Percentiles rank a stretch among this genome's conserved stretches.
These are phyloP conservation scores for Fragum sueziense DNA, from an alignment of 2,888 invertebrate species.

Conservation along the genomic window DNA sequence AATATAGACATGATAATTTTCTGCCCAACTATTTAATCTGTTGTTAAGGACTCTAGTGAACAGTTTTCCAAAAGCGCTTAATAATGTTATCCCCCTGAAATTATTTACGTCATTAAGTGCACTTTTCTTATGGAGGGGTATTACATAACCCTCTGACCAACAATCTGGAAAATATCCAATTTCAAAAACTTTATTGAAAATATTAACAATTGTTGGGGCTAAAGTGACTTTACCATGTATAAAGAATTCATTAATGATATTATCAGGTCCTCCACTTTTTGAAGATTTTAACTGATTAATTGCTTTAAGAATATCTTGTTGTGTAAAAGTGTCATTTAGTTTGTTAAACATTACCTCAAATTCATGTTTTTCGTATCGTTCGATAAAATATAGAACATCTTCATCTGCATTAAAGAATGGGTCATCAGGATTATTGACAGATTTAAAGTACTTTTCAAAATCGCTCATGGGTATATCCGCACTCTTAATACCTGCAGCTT, in stretches of 20 bases:
- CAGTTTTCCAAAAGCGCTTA: slow-evolving; percentile 16
- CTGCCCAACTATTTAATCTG: slow-evolving; percentile 31
- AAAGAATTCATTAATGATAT: neutral
- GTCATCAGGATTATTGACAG: slow-evolving; percentile 1
- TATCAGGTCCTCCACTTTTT: slow-evolving; percentile 1
- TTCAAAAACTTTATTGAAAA: slow-evolving; percentile 3
- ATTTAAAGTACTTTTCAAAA: slow-evolving; percentile 9
- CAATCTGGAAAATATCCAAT: neutral
- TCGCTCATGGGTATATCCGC: neutral
- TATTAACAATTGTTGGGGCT: neutral
- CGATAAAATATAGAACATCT: too few relatives aligned
- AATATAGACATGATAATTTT: slow-evolving; percentile 20
- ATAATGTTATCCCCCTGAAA: slow-evolving; percentile 15
- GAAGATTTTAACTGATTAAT: slow-evolving; percentile 10
- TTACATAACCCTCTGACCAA: slow-evolving; percentile 1
- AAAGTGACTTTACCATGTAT: neutral
- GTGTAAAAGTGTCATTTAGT: neutral
- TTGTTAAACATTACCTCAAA: slow-evolving; percentile 7
- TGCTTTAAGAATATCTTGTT: neutral
- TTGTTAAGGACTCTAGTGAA: slow-evolving; percentile 25
- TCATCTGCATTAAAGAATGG: slow-evolving; percentile 1
- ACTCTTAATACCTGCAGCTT: neutral
- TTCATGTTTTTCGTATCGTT: neutral
- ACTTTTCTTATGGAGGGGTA: slow-evolving; percentile 26
- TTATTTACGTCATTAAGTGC: neutral